Conservation (phyloP, 2,797 vertebrate genomes). For the Acrossocheilus fasciatus region DNA sequence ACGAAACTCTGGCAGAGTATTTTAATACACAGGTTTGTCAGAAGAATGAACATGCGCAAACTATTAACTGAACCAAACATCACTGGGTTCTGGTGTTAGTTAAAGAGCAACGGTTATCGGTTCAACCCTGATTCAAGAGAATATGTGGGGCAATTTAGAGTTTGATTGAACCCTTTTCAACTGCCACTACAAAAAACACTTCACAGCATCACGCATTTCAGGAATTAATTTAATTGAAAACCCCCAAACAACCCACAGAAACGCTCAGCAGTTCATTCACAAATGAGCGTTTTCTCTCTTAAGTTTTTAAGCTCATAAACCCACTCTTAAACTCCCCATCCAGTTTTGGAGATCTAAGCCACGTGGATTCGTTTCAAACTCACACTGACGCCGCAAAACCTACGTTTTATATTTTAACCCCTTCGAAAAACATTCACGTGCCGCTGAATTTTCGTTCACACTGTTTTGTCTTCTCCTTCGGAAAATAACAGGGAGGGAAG, state of each 20-base stretch:
- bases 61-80: not conserved
- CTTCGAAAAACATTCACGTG: not conserved
- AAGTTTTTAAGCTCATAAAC: constrained; percentile 18
- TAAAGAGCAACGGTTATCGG: not conserved
- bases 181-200: not conserved
- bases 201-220: not conserved
- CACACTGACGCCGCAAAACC: not conserved
- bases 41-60: not conserved
- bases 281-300: not conserved
- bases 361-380: not conserved
- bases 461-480: not conserved
- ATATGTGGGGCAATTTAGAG: not conserved
- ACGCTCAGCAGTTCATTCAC: not conserved
- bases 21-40: not conserved
- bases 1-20: not conserved
- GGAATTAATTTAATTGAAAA: not conserved
- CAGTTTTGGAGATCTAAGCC: not conserved
- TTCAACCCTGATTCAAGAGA: not conserved
- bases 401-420: not conserved
- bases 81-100: not conserved
- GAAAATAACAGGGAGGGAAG: constrained; percentile 6
- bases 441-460: not conserved
- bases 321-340: constrained; percentile 22
- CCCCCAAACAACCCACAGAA: not conserved
- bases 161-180: not conserved